These are phyloP conservation scores for Acanthornis magna DNA, from an alignment of 2,797 vertebrate species.

Conservation along the genomic window DNA sequence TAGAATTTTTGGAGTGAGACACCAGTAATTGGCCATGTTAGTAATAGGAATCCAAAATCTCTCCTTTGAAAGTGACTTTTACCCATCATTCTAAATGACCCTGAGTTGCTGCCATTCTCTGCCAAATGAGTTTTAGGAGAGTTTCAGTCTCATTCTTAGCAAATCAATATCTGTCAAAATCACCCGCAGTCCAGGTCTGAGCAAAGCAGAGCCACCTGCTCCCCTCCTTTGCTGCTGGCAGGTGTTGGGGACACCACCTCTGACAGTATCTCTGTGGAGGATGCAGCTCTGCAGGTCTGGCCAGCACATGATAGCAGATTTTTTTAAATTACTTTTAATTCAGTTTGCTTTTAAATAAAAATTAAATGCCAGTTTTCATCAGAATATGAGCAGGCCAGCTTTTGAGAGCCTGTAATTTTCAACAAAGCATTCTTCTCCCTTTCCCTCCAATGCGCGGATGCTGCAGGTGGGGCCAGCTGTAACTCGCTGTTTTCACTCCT, in stretches of 20 bases:
- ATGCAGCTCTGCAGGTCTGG: not conserved
- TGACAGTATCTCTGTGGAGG: not conserved
- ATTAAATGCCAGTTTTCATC: not conserved
- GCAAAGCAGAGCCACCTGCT: not conserved
- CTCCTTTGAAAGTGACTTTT: not conserved
- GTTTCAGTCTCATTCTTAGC: not conserved
- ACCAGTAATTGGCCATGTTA: not conserved
- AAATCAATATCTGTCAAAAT: not conserved
- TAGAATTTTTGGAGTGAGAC: not conserved
- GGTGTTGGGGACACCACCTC: not conserved
- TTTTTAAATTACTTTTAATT: not conserved
- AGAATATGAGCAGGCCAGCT: not conserved
- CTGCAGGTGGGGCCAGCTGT: not conserved
- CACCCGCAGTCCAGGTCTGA: not conserved
- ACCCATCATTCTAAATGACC: not conserved
- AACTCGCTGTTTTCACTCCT: not conserved
- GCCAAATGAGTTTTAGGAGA: not conserved
- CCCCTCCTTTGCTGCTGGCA: not conserved
- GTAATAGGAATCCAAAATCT: not conserved
- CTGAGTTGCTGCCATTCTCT: not conserved
- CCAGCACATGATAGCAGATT: rapidly evolving
- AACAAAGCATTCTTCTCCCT: rapidly evolving
- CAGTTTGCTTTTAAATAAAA: not conserved
- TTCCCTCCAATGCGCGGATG: too few species aligned
- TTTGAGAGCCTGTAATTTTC: not conserved